phyloP scores from a whole-genome alignment of 2,888 invertebrate species.

The Drosophila suboccidentalis region DNA sequence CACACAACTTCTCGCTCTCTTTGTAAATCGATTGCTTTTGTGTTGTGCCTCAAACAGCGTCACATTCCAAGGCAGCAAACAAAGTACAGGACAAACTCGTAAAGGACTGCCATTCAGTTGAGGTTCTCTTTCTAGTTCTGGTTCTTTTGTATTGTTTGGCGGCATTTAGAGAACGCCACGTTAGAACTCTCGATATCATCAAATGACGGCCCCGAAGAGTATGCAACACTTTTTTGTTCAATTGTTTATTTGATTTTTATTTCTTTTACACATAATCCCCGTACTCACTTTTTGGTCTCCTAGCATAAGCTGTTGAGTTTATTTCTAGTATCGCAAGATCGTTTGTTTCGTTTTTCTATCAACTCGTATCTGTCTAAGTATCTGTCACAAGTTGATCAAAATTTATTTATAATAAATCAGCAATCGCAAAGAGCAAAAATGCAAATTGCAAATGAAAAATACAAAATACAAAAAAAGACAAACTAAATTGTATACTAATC shows the following conservation, averaged over 20 bases:
- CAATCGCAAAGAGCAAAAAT: conserved; percentile 42
- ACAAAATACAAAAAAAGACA: conserved; percentile 16
- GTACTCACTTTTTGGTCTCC: conserved; percentile 18
- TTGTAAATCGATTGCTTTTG: conserved; percentile 55
- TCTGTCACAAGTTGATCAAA: conserved; percentile 52
- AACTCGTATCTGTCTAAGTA: conserved; percentile 24
- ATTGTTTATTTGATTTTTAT: conserved; percentile 31
- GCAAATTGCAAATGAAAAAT: conserved; percentile 43
- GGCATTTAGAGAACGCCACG: neutral
- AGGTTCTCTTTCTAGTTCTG: conserved; percentile 16
- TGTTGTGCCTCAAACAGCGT: conserved; percentile 47
- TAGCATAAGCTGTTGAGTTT: conserved; percentile 27
- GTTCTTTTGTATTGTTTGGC: conserved; percentile 14
- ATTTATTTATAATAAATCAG: conserved; percentile 29
- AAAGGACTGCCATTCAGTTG: conserved; percentile 36
- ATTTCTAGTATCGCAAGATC: conserved; percentile 22
- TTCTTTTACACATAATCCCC: conserved; percentile 29
- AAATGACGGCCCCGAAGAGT: conserved; percentile 42
- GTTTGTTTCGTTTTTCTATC: conserved; percentile 30
- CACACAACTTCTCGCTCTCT: conserved; percentile 27
- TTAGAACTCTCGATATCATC: conserved; percentile 23
- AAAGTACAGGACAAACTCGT: conserved; percentile 49
- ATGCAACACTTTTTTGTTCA: conserved; percentile 35
- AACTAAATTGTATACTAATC: conserved; percentile 76
- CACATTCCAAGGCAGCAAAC: conserved; percentile 52